Percentiles rank a stretch among this genome's conserved stretches.
Evolutionary conservation across 2,888 invertebrate species (phyloP).

Genomic region (Heliothis peltigera): DNA sequence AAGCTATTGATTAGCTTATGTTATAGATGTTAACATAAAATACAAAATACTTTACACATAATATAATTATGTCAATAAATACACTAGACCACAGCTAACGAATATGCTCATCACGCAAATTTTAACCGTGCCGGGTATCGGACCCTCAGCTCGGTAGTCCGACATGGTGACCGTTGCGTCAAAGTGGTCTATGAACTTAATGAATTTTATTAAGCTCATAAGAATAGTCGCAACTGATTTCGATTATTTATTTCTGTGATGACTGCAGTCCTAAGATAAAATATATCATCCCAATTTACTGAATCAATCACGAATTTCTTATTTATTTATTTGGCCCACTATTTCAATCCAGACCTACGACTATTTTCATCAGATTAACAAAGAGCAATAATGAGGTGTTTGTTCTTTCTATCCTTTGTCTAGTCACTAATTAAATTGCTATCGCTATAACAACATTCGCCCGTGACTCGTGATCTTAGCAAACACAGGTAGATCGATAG

Average conservation of each 20-base stretch:
- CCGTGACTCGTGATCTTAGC: background rate
- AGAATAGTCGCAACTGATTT: background rate
- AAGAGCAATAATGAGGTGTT: conserved; percentile 28
- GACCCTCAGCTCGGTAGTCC: no score
- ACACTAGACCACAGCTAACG: no score
- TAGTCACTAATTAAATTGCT: conserved; percentile 39
- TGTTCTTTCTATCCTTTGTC: conserved; percentile 25
- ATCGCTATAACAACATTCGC: conserved; percentile 28
- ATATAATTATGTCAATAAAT: no score
- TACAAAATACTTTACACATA: no score
- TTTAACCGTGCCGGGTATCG: no score
- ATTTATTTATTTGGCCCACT: conserved; percentile 34
- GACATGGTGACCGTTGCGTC: no score
- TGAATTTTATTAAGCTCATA: background rate
- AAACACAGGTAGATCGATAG: background rate
- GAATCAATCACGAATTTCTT: conserved; percentile 13
- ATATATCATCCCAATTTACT: conserved; percentile 31
- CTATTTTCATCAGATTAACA: conserved; percentile 49
- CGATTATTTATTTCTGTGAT: background rate
- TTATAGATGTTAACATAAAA: no score
- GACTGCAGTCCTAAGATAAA: background rate
- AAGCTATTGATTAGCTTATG: no score
- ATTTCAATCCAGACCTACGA: conserved; percentile 21
- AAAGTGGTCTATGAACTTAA: no score
- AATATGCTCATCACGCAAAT: no score